Base-by-base conservation (phyloP, 2,797 vertebrate genomes). In the Clamator glandarius region DNA sequence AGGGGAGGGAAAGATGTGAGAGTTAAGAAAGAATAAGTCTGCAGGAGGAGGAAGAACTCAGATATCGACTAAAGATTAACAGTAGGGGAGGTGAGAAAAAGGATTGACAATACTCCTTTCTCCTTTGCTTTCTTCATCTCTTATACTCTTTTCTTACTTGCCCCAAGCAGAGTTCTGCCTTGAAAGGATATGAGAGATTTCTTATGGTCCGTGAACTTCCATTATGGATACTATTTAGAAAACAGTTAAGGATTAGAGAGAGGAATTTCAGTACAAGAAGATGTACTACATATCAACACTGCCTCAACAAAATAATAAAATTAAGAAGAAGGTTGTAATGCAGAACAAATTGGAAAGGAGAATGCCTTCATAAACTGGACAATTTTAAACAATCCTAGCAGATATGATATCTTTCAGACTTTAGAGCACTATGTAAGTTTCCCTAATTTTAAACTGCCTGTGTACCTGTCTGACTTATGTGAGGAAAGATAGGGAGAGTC, bases 31-130 rank as follows among this genome's bases (percentile, higher is more conserved):
- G 69, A 93, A 52, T 72, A 80, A 81, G 42, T 77, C 81, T 89
- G 50, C 82, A 86, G 62, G 42, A 24, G 39, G 18, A 84, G 28
- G 86, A 88, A 72, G 12, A 9, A 84, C 58, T 93, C 85, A 66
- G 85, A 78, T 75, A 62, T 42, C 92, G 89, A 92, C 83, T 35
- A 83, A 90, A 90, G 82, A 86, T 90, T 92, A 95, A 93, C 76
- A 84, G 90, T 25, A 90, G 28, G 20, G 90, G 85, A 95, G 42
- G 83, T 62, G 73, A 81, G 73, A 92, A 86, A 88, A 92, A 84
- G 24, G 69, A 78, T 61, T 81, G n/a, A 51, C 26, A 86, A 35
- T 86, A 48, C 9, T 55, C 10, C 8, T 64, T 89, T 92, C 75
- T 57, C 26, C 14, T 90, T 66, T 64, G 18, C 7, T 28, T 82